Conservation (phyloP, 2,797 vertebrate genomes). For the Semaprochilodus insignis region DNA sequence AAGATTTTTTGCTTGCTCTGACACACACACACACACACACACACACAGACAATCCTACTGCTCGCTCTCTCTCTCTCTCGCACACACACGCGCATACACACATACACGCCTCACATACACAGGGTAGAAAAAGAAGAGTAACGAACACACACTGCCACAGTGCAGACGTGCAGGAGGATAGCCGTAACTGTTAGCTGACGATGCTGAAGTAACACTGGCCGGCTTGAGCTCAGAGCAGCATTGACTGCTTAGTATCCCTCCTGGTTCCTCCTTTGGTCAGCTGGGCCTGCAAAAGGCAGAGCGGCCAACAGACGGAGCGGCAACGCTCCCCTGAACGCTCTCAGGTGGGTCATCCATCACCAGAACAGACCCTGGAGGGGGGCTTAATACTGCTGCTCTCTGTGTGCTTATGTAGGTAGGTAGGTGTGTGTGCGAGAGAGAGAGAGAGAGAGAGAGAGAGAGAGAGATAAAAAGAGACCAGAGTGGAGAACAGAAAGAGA, state of each 20-base stretch:
- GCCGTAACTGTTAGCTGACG: not conserved
- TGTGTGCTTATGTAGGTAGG: not conserved
- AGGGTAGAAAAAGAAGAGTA: not conserved
- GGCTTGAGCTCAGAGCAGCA: not conserved
- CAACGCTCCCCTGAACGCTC: not conserved
- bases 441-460: not conserved
- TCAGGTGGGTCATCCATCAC: slow-evolving; percentile 31
- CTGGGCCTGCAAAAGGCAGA: not conserved
- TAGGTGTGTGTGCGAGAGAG: not conserved
- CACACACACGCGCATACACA: slow-evolving; percentile 38
- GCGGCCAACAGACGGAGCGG: not conserved
- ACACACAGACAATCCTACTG: not conserved
- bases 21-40: too few species aligned
- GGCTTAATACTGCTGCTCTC: slow-evolving; percentile 4
- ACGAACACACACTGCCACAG: not conserved
- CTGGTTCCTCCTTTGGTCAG: not conserved
- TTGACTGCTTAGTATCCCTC: not conserved
- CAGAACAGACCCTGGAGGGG: not conserved
- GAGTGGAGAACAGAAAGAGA: not conserved
- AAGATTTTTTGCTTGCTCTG: not conserved
- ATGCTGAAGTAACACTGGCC: not conserved
- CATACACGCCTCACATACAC: not conserved
- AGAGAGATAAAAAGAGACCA: not conserved
- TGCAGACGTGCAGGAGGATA: not conserved
- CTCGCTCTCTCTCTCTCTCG: too few species aligned